Evolutionary conservation across 1,140 invertebrate genomes (phyloP).

Genomic region (Drosophila sp.): DNA sequence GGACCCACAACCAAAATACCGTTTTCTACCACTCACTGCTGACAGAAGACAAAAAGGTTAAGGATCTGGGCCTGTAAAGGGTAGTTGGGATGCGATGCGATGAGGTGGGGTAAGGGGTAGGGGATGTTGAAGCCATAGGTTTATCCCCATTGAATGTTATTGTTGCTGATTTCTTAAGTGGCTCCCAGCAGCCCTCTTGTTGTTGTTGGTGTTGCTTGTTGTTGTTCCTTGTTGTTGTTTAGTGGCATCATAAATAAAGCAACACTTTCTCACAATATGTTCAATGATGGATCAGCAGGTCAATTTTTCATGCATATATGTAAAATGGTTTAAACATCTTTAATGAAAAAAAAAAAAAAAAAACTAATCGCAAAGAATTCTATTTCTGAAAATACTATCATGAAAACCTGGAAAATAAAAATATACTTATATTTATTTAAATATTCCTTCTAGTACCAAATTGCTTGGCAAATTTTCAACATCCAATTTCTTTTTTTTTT

Average conservation of each 20-base stretch:
- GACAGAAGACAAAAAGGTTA: constrained; percentile 36
- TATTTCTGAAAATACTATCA: no score
- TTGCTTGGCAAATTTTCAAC: no score
- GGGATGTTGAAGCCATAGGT: neutral
- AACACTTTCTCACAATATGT: constrained; percentile 43
- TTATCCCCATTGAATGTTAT: constrained; percentile 53
- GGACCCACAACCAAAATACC: constrained; percentile 35
- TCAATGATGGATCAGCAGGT: constrained; percentile 49
- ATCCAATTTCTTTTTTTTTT: no score
- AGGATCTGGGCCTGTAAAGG: constrained; percentile 6
- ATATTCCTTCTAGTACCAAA: no score
- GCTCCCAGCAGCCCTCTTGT: constrained; percentile 29
- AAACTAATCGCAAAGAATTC: no score
- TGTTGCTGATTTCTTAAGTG: constrained; percentile 68
- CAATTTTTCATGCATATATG: constrained; percentile 37
- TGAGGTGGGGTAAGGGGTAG: neutral
- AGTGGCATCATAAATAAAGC: constrained; percentile 53
- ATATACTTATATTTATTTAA: no score
- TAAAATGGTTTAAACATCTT: constrained; percentile 28
- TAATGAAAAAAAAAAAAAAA: neutral
- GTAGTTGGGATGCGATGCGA: neutral
- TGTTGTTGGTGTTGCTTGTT: neutral
- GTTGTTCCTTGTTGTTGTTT: constrained; percentile 39
- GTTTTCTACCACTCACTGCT: no score
- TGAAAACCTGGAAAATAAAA: no score